These are phyloP conservation scores for Panulirus ornatus DNA, from an alignment of 1,140 invertebrate species.

Conservation along the genomic window DNA sequence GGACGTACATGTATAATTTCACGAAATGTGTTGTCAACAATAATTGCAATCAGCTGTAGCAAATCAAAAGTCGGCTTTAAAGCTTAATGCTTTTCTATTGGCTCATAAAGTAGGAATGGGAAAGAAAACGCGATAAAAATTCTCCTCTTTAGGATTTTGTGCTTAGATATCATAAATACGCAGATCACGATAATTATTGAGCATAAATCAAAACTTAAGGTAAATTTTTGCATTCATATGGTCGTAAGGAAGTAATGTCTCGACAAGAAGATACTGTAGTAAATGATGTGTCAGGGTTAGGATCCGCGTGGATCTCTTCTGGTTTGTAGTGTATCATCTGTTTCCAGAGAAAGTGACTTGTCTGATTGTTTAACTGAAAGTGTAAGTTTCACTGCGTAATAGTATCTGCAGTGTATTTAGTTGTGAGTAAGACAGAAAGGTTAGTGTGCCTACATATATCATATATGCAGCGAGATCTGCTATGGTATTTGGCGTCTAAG, in stretches of 20 bases:
- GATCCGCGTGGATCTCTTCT: not conserved
- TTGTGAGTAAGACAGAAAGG: not conserved
- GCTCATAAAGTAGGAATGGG: not conserved
- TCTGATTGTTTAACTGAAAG: slow-evolving; percentile 34
- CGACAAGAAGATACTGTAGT: not conserved
- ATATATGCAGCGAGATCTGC: not conserved
- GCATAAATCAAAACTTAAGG: not conserved
- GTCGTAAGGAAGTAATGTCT: too few species aligned
- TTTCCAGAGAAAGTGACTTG: slow-evolving; percentile 33
- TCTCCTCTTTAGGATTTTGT: not conserved
- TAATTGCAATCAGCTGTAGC: slow-evolving; percentile 17
- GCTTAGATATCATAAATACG: not conserved
- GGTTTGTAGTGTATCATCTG: slow-evolving; percentile 28
- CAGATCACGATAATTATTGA: not conserved
- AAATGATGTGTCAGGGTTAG: not conserved
- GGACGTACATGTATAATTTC: not conserved
- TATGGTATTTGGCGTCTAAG: too few species aligned
- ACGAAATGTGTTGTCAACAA: not conserved
- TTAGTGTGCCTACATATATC: not conserved
- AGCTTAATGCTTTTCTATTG: not conserved
- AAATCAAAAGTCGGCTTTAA: not conserved
- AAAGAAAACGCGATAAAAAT: not conserved
- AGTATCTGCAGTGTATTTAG: not conserved
- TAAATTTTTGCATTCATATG: not conserved
- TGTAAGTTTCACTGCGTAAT: slow-evolving; percentile 41